phyloP scores from a whole-genome alignment of 2,888 invertebrate species.

The Pherbina coryleti region DNA sequence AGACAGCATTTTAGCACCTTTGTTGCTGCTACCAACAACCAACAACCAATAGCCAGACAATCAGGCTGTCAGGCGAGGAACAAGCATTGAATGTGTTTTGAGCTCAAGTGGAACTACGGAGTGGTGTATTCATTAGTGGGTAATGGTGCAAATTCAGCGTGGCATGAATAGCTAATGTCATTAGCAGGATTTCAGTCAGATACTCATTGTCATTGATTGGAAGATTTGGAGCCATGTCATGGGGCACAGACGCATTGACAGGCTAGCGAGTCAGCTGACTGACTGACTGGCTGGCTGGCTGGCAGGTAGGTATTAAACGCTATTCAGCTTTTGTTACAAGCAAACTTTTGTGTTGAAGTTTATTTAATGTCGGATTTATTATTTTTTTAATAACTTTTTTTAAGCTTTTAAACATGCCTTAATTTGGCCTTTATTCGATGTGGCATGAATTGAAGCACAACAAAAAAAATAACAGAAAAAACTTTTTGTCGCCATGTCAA shows the following conservation, averaged over 20 bases:
- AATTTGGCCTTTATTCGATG: slow-evolving; percentile 16
- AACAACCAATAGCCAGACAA: too few relatives aligned
- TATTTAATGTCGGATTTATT: background rate
- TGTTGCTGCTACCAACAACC: background rate
- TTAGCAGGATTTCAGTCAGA: slow-evolving; percentile 42
- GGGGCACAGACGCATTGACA: background rate
- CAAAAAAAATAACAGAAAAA: background rate
- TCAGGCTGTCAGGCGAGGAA: background rate
- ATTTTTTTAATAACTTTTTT: slow-evolving; percentile 17
- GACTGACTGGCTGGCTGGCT: background rate
- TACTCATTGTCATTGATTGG: slow-evolving; percentile 28
- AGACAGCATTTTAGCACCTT: slow-evolving; percentile 42
- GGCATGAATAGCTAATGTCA: slow-evolving; percentile 42
- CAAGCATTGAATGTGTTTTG: too few relatives aligned
- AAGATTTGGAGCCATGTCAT: slow-evolving; percentile 10
- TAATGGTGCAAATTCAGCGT: slow-evolving; percentile 16
- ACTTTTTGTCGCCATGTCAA: slow-evolving; percentile 31
- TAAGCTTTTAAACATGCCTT: slow-evolving; percentile 31
- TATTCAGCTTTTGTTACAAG: background rate
- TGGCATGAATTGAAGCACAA: background rate
- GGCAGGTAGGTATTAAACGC: slow-evolving; percentile 6
- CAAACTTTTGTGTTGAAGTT: background rate
- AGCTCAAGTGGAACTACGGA: background rate
- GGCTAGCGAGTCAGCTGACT: background rate
- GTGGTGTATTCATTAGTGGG: background rate